A percentile compares a stretch with the other conserved stretches of the same genome.
Evolutionary conservation across 2,113 vertebrate genomes (phyloP).

Genomic region (Pipra filicauda): DNA sequence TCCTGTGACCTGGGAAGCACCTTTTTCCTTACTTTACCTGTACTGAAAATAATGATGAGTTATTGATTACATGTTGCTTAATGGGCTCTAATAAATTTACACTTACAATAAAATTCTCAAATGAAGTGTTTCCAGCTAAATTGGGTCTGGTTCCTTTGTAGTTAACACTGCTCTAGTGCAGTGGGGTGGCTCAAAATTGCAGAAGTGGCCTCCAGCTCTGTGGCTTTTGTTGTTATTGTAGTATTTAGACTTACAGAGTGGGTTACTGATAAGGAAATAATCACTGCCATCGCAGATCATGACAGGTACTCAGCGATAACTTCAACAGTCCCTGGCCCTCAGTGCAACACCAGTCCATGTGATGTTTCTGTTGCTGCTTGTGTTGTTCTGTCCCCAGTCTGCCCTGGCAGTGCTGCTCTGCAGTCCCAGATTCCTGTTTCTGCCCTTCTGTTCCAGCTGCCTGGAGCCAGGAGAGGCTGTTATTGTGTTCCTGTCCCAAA

Average conservation of each 20-base stretch:
- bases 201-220: not conserved
- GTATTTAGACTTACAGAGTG: not conserved
- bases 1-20: not conserved
- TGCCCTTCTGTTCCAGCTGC: not conserved
- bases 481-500: not conserved
- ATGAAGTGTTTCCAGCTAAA: not conserved
- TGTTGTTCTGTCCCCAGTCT: not conserved
- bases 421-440: not conserved
- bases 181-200: not conserved
- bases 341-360: accelerated
- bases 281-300: not conserved
- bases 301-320: not conserved
- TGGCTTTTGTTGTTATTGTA: not conserved
- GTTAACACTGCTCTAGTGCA: not conserved
- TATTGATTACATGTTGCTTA: slow-evolving; percentile 37
- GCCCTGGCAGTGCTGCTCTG: not conserved
- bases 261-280: not conserved
- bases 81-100: not conserved
- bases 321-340: not conserved
- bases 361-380: too few species aligned
- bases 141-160: not conserved
- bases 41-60: not conserved
- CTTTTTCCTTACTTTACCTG: not conserved
- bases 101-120: not conserved
- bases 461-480: not conserved